Evolutionary conservation across 2,888 invertebrate species (phyloP), one percentile per base, ranked within the genome.

Genomic region (Bugula neritina): DNA sequence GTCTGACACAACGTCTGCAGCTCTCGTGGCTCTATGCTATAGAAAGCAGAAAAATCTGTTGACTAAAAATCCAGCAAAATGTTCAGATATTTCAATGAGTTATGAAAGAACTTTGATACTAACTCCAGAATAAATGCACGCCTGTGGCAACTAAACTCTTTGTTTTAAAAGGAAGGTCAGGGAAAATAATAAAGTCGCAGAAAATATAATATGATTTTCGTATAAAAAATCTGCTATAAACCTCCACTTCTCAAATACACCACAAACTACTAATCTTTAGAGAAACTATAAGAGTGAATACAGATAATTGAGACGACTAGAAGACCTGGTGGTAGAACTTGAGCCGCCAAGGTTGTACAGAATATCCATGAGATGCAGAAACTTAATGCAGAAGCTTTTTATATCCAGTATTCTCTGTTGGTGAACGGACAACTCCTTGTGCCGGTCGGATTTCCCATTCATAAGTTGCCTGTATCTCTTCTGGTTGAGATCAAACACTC

Each of bases 401-500:
- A 83, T 78, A 74, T 83, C 83, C 74, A 80, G 79, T 58, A 77
- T 77, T 73, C 83, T 83, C 78, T 82, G 81, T 72, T 81, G 79
- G 54, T 80, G 78, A 29, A 81, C 80, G 34, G 79, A 76, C 29
- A 77, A 76, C 34, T 78, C 77, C 34, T 77, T 75, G 1, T 29
- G 29, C n/a, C 27, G 3, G 2, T 5, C 31, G 29, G 63, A 63
- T n/a, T 63, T 27, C 10, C 1, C 17, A 3, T 27, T 21, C 13
- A 71, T 72, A 10, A 78, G 72, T 63, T 83, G 82, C 69, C 74
- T 72, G 71, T 78, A 79, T n/a, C 80, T 76, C 73, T 81, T 81
- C 55, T 79, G 76, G 75, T 84, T 84, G 79, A 90, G 86, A 73
- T 87, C 85, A 77, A 89, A 85, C 58, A 87, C 80, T 79, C 91